These are phyloP conservation scores for Ibycter americanus DNA, from an alignment of 2,797 vertebrate species.

Conservation along the genomic window DNA sequence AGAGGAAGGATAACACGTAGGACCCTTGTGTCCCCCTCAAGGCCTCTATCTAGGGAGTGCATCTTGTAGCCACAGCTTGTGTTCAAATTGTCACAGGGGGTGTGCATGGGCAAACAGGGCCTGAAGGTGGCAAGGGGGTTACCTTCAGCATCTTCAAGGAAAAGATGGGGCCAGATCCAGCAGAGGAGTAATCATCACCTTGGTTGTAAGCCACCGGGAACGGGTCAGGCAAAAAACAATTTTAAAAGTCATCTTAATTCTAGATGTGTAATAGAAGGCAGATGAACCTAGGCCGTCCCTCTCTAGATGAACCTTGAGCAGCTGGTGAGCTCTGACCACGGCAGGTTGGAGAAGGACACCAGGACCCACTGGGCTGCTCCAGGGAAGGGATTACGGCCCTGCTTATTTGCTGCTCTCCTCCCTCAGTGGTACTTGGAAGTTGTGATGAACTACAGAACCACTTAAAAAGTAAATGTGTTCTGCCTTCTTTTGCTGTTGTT, in stretches of 20 bases:
- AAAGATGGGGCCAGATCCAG: not conserved
- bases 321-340: not conserved
- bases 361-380: rapidly evolving
- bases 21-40: not conserved
- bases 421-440: not conserved
- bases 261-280: not conserved
- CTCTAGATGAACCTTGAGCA: not conserved
- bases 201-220: not conserved
- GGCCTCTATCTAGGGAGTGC: no score
- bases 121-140: not conserved
- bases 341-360: not conserved
- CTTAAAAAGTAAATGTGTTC: not conserved
- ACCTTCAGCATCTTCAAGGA: not conserved
- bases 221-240: not conserved
- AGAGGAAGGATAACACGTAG: not conserved
- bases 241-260: not conserved
- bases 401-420: not conserved
- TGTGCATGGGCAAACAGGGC: not conserved
- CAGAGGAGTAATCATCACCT: not conserved
- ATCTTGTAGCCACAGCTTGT: not conserved
- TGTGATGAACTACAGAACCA: not conserved
- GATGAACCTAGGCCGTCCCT: not conserved
- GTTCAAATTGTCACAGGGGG: no score
- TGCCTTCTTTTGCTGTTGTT: not conserved
- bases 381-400: not conserved